Evolutionary conservation across 1,140 invertebrate genomes (phyloP), one percentile per base, ranked within the genome.

Genomic region (Drosophila dunni): DNA sequence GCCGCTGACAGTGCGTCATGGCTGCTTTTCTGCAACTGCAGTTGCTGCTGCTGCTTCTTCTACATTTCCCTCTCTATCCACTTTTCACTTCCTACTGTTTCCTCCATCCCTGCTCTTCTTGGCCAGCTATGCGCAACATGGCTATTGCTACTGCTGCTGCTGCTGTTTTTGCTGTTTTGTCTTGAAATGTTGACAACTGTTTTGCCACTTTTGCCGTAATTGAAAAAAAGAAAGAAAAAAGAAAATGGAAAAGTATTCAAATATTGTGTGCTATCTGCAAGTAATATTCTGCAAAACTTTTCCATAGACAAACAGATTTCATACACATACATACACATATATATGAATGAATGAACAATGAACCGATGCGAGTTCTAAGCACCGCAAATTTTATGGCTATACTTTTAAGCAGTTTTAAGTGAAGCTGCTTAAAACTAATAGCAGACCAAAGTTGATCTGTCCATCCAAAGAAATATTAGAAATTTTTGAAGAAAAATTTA

Each of bases 141-240:
- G 51, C 53, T 70, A 45, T 38, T 65, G 44, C 13, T 53, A 40
- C 36, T 63, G 20, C 60, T 36, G 45, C 42, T 69, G 38, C 45
- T 84, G 69, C 61, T 83, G 76, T 79, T 75, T 78, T 76, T 86
- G 73, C 77, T 88, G 84, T 83, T 88, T 88, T 88, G 84, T 88
- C 76, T 80, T 60, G 67, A 83, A 89, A 83, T 89, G 83, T 78
- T 88, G 83, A 88, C 83, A 88, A 88, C 83, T 88, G 84, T 83
- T 86, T 88, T 88, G 83, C 84, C 83, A 89, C 79, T 83, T 88
- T 88, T 80, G 77, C 66, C 77, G 79, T 89, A 89, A 88, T 88
- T 89, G 84, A 88, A 88, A 88, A 86, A 85, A 42, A 42, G 10
- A 13, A 42, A 13, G n/a, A 9, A 38, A 9, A 38, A 38, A 9